Base-by-base conservation (phyloP, 2,113 vertebrate species). In the Oxygymnocypris stewartii region DNA sequence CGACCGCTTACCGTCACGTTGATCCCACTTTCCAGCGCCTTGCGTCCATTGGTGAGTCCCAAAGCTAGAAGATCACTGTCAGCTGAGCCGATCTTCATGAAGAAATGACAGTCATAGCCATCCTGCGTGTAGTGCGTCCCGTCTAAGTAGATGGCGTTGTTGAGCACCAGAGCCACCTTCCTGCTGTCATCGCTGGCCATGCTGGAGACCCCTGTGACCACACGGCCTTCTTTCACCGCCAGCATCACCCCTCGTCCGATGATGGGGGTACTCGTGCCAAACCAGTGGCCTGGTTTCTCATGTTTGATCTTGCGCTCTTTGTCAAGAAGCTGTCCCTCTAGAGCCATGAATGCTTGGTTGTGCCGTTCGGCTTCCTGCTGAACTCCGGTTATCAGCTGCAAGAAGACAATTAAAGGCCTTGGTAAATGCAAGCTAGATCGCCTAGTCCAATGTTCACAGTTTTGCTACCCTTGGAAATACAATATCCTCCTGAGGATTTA, bases 211-310 rank as follows among this genome's bases (percentile, higher is more conserved):
- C 96, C 96, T 0, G 98, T 97, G 89, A 96, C 97, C 44, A 98
- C 97, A 0, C 94, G 95, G 31, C 96, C 97, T 89, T 99, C 97
- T 87, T 97, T 98, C 90, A 99, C 94, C 2, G 98, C 98, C 67
- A 99, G 94, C 98, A 99, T 97, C 88, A 99, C 93, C 7, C 98
- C 98, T 42, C 97, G 96, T 83, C 98, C 98, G 67, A 99, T 96
- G 86, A 99, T 97, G 9, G 98, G 97, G 8, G 95, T 96, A 89
- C 94, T 96, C 11, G 96, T 97, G 79, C 97, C 97, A 2, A 99
- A 99, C 98, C 98, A 99, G 95, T 98, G 97, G 49, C 98, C 98
- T 0, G 96, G 96, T 92, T 97, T 98, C 87, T 98, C 96, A 82
- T 95, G 95, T 78, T 95, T 94, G 85, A 65, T 94, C 3, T 96